Conservation (phyloP, 2,113 vertebrate species). For the Salminus brasiliensis region DNA sequence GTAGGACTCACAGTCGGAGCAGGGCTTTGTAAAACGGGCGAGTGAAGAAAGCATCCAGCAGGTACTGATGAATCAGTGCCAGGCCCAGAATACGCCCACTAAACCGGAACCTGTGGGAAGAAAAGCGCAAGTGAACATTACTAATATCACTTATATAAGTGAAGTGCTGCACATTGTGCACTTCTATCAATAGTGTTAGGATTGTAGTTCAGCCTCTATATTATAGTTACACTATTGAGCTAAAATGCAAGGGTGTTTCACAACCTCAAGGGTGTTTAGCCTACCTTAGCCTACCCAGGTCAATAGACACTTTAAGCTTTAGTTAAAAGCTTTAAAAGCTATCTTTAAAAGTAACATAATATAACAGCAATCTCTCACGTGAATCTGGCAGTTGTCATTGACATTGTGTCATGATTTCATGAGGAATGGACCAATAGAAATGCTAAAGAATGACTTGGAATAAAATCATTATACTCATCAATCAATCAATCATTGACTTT, state of each 20-base stretch:
- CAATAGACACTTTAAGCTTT: too few species aligned
- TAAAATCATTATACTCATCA: too few species aligned
- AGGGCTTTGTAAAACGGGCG: constrained; percentile 97
- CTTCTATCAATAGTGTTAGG: background rate
- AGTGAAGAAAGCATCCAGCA: constrained; percentile 97
- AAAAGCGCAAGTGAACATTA: constrained; percentile 3
- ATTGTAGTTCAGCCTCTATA: background rate
- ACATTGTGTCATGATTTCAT: too few species aligned
- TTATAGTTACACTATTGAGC: background rate
- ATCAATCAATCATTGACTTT: too few species aligned
- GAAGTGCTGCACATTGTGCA: background rate
- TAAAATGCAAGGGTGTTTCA: background rate
- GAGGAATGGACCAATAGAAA: too few species aligned
- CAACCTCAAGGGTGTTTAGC: background rate
- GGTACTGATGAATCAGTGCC: constrained; percentile 96
- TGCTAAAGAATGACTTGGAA: too few species aligned
- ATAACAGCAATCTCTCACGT: too few species aligned
- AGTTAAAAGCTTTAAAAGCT: too few species aligned
- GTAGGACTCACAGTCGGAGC: constrained; percentile 88
- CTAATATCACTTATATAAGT: background rate
- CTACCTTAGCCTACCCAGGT: background rate
- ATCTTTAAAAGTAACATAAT: too few species aligned
- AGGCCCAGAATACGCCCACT: constrained; percentile 96
- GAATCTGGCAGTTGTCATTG: too few species aligned
- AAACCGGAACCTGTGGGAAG: constrained; percentile 90